Percentiles rank a stretch among this genome's conserved stretches.
These are phyloP conservation scores for Diphyllodes magnificus DNA, from an alignment of 2,113 vertebrate genomes.

Conservation along the genomic window DNA sequence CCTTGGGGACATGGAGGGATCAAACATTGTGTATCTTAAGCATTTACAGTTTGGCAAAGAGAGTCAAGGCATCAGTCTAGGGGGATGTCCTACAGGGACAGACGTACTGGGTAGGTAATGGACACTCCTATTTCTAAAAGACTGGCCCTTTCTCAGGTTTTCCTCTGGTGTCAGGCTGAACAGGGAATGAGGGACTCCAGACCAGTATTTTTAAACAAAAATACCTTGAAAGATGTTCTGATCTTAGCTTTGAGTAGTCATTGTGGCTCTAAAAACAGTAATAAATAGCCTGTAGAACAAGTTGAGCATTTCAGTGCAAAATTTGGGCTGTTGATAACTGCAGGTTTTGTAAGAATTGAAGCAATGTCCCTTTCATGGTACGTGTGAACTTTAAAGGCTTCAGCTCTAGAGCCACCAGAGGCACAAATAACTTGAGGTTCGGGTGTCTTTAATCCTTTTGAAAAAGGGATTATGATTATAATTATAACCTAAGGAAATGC, in stretches of 20 bases:
- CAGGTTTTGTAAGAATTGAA: neutral
- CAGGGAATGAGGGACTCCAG: neutral
- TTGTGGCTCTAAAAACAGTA: neutral
- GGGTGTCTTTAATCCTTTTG: neutral
- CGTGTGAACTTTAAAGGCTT: neutral
- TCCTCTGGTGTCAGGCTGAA: neutral
- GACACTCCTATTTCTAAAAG: neutral
- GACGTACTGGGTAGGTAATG: neutral
- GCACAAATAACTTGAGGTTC: neutral
- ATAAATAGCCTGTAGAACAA: neutral
- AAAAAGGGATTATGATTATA: neutral
- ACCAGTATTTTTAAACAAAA: neutral
- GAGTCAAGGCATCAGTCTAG: neutral
- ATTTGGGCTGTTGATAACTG: neutral
- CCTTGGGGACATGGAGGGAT: neutral
- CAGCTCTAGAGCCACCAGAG: neutral
- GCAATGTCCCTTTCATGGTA: neutral
- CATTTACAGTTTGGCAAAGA: conserved; percentile 15
- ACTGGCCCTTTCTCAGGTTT: neutral
- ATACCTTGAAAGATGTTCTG: neutral
- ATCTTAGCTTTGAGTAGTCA: neutral
- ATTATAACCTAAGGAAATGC: neutral
- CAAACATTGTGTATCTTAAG: neutral
- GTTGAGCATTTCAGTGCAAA: neutral
- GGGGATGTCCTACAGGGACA: neutral